These are phyloP conservation scores for Pagetopsis macropterus DNA, from an alignment of 2,797 vertebrate species.

Conservation along the genomic window DNA sequence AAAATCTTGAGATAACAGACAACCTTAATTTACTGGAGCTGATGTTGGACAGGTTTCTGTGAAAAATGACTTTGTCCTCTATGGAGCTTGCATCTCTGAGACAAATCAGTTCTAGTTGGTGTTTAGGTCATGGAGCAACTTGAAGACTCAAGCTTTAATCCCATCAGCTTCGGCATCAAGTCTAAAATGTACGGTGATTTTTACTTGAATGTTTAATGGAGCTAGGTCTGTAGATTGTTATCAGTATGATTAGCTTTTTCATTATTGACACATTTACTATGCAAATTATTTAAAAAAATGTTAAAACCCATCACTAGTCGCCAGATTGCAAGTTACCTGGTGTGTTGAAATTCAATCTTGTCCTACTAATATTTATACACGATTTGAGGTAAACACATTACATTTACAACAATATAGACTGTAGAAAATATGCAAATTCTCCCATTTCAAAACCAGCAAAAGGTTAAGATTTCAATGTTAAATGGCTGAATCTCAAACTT, in stretches of 20 bases:
- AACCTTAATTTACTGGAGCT: constrained; percentile 41
- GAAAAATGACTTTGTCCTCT: constrained; percentile 10
- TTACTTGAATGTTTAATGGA: neutral
- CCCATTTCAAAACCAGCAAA: neutral
- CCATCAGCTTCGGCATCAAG: neutral
- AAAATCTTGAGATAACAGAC: constrained; percentile 29
- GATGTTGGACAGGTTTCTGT: constrained; percentile 19
- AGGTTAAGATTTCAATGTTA: neutral
- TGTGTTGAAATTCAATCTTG: neutral
- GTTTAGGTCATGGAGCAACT: neutral
- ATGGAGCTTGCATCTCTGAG: neutral
- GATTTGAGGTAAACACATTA: neutral
- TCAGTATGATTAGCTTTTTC: neutral
- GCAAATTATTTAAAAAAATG: rapidly evolving
- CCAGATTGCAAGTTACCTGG: neutral
- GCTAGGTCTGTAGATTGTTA: neutral
- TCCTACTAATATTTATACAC: neutral
- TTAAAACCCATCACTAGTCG: neutral
- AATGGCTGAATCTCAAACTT: neutral
- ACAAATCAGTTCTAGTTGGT: neutral
- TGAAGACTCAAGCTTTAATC: neutral
- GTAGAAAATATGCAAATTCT: neutral
- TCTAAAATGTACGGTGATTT: neutral
- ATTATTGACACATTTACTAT: neutral
- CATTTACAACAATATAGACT: neutral